A percentile compares a stretch with the other conserved stretches of the same genome.
phyloP scores from a whole-genome alignment of 1,140 invertebrate species.

The Eufriesea mexicana region DNA sequence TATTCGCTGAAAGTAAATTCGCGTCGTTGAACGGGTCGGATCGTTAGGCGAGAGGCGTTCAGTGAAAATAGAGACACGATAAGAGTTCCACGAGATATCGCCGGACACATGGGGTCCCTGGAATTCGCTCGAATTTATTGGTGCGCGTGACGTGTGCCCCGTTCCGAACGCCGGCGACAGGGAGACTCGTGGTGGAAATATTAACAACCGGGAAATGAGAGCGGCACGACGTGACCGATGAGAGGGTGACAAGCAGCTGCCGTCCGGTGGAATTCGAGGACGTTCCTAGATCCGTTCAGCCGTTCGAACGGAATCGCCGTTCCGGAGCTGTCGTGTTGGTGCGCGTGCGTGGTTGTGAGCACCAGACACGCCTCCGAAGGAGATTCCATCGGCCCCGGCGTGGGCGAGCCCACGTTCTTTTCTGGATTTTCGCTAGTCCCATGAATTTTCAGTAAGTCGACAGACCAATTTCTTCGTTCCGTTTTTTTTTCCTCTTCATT shows the following conservation, averaged over 20 bases:
- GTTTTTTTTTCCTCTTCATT: background rate
- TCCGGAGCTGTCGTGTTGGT: constrained; percentile 21
- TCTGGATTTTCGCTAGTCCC: constrained; percentile 68
- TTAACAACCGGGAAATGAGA: constrained; percentile 27
- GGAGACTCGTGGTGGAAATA: constrained; percentile 5
- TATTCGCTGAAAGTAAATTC: background rate
- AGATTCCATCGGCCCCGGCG: constrained; percentile 46
- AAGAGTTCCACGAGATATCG: too few relatives aligned
- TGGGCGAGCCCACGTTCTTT: constrained; percentile 57
- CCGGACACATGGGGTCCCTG: background rate
- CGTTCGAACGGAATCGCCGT: constrained; percentile 41
- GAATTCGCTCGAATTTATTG: background rate
- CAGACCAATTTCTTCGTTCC: background rate
- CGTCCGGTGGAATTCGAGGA: constrained; percentile 33
- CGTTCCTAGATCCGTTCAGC: constrained; percentile 19
- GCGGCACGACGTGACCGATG: background rate
- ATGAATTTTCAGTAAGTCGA: constrained; percentile 72
- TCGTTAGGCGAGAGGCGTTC: background rate
- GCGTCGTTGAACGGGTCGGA: background rate
- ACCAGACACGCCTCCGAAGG: constrained; percentile 41
- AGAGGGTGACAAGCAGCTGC: constrained; percentile 21
- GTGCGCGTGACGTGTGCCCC: background rate
- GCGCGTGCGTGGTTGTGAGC: constrained; percentile 43
- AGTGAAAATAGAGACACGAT: background rate
- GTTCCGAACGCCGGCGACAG: background rate